Percentiles rank a stretch among this genome's conserved stretches.
Conservation (phyloP, 37 sponge, comb jelly and placozoan species). For the Dysidea cf. avara region DNA sequence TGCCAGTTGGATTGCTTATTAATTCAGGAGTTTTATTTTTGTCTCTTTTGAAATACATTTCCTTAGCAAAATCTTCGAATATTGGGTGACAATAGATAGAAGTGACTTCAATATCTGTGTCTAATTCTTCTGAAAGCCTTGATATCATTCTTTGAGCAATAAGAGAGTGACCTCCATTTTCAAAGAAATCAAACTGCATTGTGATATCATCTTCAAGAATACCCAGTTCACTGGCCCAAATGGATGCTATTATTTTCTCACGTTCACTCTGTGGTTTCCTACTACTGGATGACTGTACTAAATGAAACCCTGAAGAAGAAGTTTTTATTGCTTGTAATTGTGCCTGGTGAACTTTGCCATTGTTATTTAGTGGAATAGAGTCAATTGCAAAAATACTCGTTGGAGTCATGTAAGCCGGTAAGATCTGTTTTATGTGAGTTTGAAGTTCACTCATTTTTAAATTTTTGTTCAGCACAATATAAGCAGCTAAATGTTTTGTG, state of each 20-base stretch:
- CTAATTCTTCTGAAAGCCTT: no score
- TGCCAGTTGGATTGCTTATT: no score
- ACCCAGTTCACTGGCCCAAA: slow-evolving; percentile 25
- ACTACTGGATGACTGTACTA: not conserved
- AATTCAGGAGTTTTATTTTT: no score
- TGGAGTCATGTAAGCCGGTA: slow-evolving; percentile 67
- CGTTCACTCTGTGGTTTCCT: not conserved
- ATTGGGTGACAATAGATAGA: no score
- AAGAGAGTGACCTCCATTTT: slow-evolving; percentile 60
- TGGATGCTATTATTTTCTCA: slow-evolving; percentile 5
- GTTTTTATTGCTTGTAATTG: not conserved
- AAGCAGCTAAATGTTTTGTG: slow-evolving; percentile 30
- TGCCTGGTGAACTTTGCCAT: slow-evolving; percentile 45
- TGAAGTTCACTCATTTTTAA: not conserved
- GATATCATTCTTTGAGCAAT: no score
- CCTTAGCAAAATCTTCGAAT: no score
- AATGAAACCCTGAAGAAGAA: not conserved
- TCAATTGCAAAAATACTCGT: slow-evolving; percentile 23
- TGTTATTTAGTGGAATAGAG: slow-evolving; percentile 22
- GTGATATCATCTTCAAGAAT: slow-evolving; percentile 1
- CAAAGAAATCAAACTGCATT: slow-evolving; percentile 63
- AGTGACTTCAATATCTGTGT: no score
- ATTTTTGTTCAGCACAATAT: slow-evolving; percentile 5
- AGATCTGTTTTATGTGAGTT: not conserved
- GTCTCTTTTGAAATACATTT: no score